Percentiles rank a stretch among this genome's conserved stretches.
phyloP scores from a whole-genome alignment of 2,797 vertebrate genomes.

The Oreochromis grahami region DNA sequence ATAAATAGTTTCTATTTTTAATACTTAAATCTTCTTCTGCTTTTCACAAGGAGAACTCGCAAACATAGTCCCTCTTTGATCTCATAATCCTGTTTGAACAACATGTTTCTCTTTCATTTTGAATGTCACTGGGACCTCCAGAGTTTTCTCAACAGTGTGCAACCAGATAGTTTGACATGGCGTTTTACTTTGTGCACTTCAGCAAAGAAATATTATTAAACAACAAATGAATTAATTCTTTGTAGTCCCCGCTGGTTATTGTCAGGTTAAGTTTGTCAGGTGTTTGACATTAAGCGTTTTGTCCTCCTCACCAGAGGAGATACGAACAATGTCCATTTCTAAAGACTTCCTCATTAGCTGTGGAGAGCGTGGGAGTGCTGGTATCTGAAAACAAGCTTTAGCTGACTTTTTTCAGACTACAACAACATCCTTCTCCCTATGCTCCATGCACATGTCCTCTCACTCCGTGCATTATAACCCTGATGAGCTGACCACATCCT shows the following conservation, averaged over 20 bases:
- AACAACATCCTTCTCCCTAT: conserved; percentile 69
- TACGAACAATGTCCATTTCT: conserved; percentile 64
- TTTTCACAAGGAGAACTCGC: neutral
- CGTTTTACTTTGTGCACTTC: neutral
- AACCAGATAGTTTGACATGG: conserved; percentile 17
- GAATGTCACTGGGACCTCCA: neutral
- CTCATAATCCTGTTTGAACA: neutral
- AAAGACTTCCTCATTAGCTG: conserved; percentile 69
- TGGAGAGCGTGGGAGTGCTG: conserved; percentile 70
- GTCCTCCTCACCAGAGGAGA: conserved; percentile 58
- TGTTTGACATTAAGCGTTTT: conserved; percentile 28
- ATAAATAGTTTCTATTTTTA: neutral
- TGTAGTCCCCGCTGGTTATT: neutral
- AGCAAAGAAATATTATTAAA: conserved; percentile 12
- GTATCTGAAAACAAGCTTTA: conserved; percentile 76
- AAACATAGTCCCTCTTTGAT: neutral
- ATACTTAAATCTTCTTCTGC: neutral
- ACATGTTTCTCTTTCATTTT: neutral
- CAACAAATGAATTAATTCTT: conserved; percentile 5
- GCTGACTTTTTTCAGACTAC: conserved; percentile 61
- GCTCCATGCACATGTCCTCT: conserved; percentile 63
- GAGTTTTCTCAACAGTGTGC: neutral
- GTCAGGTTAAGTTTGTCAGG: conserved; percentile 13
- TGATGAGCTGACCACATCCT: conserved; percentile 78
- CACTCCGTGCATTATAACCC: conserved; percentile 67